phyloP scores from a whole-genome alignment of 1,140 invertebrate genomes.

The Vollenhovia emeryi region DNA sequence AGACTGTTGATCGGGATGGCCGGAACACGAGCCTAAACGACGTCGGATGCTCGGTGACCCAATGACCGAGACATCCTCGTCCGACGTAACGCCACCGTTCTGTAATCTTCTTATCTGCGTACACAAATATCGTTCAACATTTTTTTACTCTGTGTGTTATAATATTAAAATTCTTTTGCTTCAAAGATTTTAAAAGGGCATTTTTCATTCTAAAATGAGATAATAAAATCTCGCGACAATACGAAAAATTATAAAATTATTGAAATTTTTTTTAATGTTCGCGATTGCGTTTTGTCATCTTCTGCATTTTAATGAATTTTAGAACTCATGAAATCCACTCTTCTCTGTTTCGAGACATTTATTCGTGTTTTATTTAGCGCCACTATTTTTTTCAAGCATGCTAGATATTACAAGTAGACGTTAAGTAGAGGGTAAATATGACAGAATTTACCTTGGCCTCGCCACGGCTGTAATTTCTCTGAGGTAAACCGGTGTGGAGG shows the following conservation, averaged over 20 bases:
- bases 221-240: too few species aligned
- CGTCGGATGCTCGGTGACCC: constrained; percentile 90
- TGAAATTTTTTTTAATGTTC: too few species aligned
- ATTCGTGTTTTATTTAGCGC: not conserved
- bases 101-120: constrained; percentile 85
- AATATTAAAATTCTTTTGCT: too few species aligned
- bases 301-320: not conserved
- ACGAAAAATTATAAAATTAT: not conserved
- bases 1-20: constrained; percentile 83
- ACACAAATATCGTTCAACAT: constrained; percentile 9
- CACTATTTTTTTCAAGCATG: not conserved
- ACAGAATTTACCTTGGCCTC: constrained; percentile 83
- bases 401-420: not conserved
- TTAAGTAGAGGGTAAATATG: not conserved
- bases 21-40: constrained; percentile 89
- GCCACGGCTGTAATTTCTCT: constrained; percentile 82
- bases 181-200: too few species aligned
- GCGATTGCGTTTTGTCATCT: too few species aligned
- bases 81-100: constrained; percentile 86
- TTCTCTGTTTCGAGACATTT: not conserved
- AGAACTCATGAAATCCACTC: not conserved
- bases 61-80: constrained; percentile 88
- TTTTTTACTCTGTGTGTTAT: not conserved
- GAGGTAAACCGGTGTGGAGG: constrained; percentile 88
- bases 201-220: too few species aligned